These are phyloP conservation scores for Typhlomys cinereus DNA, from an alignment of 2,113 vertebrate species.

Conservation along the genomic window DNA sequence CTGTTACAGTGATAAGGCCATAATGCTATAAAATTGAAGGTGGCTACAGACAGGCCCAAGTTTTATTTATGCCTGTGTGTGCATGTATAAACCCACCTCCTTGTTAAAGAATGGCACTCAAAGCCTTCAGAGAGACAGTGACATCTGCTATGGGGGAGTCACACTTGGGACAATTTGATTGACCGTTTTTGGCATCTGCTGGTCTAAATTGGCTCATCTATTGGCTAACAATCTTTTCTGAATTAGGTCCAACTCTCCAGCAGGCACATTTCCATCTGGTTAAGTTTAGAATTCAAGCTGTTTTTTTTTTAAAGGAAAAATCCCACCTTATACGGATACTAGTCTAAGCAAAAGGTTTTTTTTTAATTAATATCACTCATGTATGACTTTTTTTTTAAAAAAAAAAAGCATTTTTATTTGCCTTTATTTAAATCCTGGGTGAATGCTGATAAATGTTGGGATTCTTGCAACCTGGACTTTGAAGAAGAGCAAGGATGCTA, in stretches of 20 bases:
- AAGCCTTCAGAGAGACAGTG: slow-evolving; percentile 64
- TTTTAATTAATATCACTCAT: neutral
- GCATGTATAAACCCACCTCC: slow-evolving; percentile 57
- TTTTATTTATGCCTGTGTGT: slow-evolving; percentile 67
- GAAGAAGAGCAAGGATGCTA: neutral
- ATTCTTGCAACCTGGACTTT: slow-evolving; percentile 16
- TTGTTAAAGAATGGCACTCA: slow-evolving; percentile 51
- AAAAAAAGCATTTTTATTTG: slow-evolving; percentile 42
- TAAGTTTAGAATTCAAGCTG: slow-evolving; percentile 89
- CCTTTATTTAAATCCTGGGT: slow-evolving; percentile 1
- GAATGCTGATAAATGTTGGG: neutral
- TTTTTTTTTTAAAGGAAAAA: slow-evolving; percentile 51
- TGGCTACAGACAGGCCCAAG: slow-evolving; percentile 25
- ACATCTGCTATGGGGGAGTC: slow-evolving; percentile 80
- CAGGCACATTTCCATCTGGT: slow-evolving; percentile 90
- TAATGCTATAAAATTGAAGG: slow-evolving; percentile 32
- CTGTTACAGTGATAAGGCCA: slow-evolving; percentile 24
- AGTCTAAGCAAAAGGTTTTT: slow-evolving; percentile 75
- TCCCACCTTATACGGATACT: slow-evolving; percentile 77
- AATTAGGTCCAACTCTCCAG: slow-evolving; percentile 84
- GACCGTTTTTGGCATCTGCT: slow-evolving; percentile 87
- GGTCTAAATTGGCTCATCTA: slow-evolving; percentile 85
- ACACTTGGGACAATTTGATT: slow-evolving; percentile 86
- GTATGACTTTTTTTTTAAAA: neutral
- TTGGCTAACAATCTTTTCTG: slow-evolving; percentile 85